Evolutionary conservation across 30 jellyfish, hydroid and myxozoan species (phyloP).

Genomic region (Aurelia aurita): DNA sequence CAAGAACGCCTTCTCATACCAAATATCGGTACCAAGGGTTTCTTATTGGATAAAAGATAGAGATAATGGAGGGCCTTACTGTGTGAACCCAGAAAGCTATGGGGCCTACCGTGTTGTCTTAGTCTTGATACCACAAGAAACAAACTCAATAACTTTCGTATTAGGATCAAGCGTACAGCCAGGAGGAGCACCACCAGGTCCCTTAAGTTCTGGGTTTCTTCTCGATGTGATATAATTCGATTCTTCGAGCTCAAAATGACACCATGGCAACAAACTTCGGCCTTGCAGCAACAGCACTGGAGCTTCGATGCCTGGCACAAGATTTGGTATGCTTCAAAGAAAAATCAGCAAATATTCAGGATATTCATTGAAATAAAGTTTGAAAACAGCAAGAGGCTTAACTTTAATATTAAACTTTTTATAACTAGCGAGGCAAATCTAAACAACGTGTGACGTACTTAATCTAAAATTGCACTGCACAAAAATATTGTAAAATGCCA

Average conservation of each 20-base stretch:
- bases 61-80: too few species aligned
- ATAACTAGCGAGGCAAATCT: too few species aligned
- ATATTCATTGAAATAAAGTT: neutral
- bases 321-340: conserved; percentile 71
- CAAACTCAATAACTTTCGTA: conserved; percentile 88
- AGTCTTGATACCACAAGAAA: conserved; percentile 78
- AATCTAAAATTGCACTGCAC: too few species aligned
- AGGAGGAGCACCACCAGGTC: conserved; percentile 93
- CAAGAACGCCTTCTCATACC: too few species aligned
- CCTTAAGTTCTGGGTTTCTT: conserved; percentile 94
- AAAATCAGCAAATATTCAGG: neutral
- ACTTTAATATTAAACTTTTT: neutral
- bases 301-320: conserved; percentile 47
- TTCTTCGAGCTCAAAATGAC: conserved; percentile 94
- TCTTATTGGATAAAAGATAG: too few species aligned
- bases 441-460: too few species aligned
- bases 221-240: conserved; percentile 79
- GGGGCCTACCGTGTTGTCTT: conserved; percentile 65
- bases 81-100: neutral
- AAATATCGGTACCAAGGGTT: too few species aligned
- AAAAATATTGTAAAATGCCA: too few species aligned
- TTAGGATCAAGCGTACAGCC: conserved; percentile 85
- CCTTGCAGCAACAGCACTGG: conserved; percentile 85
- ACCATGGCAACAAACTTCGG: conserved; percentile 92
- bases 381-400: neutral